Evolutionary conservation across 2,113 vertebrate genomes (phyloP).

Genomic region (Zootoca vivipara): DNA sequence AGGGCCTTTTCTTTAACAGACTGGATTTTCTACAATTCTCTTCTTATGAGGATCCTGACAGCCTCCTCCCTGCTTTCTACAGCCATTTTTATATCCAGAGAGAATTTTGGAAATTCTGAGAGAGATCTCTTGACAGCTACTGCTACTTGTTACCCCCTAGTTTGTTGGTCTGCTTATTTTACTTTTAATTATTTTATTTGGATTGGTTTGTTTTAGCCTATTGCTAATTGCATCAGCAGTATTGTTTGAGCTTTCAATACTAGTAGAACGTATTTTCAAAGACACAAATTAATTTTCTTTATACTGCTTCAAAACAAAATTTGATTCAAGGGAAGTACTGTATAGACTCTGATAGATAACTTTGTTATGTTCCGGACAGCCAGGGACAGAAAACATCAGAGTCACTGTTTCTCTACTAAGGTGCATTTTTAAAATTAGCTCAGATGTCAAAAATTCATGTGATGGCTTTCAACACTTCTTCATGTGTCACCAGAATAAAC

Average conservation of each 20-base stretch:
- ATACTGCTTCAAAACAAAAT: neutral
- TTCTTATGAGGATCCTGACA: neutral
- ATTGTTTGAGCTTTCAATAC: neutral
- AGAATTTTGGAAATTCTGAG: neutral
- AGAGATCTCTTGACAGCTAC: neutral
- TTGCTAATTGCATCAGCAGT: neutral
- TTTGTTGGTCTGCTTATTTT: neutral
- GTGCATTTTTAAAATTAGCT: neutral
- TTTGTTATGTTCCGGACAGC: neutral
- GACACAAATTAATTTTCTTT: neutral
- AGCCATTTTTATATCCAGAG: too few species aligned
- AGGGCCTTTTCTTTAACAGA: neutral
- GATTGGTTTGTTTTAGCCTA: neutral
- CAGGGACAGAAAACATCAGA: neutral
- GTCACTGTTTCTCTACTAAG: neutral
- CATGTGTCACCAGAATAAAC: neutral
- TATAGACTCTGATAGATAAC: neutral
- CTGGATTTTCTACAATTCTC: neutral
- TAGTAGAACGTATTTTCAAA: too few species aligned
- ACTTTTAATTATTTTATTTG: neutral
- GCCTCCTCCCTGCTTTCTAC: neutral
- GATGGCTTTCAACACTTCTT: neutral
- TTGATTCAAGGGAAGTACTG: neutral
- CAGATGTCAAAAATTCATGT: neutral
- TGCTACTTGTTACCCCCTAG: neutral